Percentiles rank a stretch among this genome's conserved stretches.
Conservation (phyloP, 92 coral and sea anemone species). For the Paramuricea clavata region DNA sequence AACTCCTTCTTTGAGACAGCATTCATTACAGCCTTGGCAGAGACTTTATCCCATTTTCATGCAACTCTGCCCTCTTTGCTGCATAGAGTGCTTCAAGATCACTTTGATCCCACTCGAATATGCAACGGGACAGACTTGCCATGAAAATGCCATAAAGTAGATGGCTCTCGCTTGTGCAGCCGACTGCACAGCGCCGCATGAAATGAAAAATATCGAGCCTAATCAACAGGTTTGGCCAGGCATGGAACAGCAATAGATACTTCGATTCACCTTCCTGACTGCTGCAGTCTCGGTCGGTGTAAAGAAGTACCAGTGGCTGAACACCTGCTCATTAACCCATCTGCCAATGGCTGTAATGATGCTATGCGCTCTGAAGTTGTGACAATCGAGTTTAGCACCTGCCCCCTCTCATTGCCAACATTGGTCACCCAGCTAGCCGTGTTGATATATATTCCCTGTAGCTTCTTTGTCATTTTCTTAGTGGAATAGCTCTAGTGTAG, state of each 20-base stretch:
- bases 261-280: no score
- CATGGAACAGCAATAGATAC: slow-evolving; percentile 30
- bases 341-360: no score
- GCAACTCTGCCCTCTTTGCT: not conserved
- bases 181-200: slow-evolving; percentile 64
- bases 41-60: not conserved
- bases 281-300: no score
- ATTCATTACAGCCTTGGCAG: not conserved
- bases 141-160: slow-evolving; percentile 55
- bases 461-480: no score
- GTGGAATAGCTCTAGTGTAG: no score
- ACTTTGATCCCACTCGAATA: slow-evolving; percentile 32
- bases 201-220: slow-evolving; percentile 68
- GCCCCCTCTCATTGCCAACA: no score
- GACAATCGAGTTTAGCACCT: no score
- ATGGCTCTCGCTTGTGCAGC: slow-evolving; percentile 62
- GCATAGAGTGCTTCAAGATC: not conserved
- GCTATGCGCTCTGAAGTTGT: no score
- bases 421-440: no score
- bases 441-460: no score
- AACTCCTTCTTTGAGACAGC: slow-evolving; percentile 37
- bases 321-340: no score
- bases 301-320: no score
- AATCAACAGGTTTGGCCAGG: slow-evolving; percentile 47
- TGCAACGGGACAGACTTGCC: slow-evolving; percentile 63